Conservation (phyloP, 1,140 invertebrate species). For the Lepidotrigona ventralis region DNA sequence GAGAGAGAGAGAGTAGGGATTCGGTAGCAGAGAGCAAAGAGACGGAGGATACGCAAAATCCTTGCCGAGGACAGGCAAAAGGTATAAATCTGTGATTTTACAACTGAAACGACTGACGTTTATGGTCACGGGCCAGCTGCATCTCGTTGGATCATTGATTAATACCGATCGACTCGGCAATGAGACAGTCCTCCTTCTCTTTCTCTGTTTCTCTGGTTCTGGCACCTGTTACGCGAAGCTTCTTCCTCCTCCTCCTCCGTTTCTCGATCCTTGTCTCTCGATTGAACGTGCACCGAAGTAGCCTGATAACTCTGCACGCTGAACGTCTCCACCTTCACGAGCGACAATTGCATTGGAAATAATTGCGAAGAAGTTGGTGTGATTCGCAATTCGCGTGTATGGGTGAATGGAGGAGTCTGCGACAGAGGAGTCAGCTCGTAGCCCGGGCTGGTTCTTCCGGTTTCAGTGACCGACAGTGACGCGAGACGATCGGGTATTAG, state of each 20-base stretch:
- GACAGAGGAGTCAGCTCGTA: not conserved
- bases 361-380: not conserved
- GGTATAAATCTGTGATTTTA: constrained; percentile 61
- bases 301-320: constrained; percentile 6
- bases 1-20: not conserved
- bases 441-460: not conserved
- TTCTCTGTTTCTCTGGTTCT: constrained; percentile 23
- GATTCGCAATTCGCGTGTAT: not conserved
- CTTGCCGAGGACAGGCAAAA: constrained; percentile 29
- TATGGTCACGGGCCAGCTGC: constrained; percentile 52
- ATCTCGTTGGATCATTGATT: constrained; percentile 61
- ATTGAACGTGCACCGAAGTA: not conserved
- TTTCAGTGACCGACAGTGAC: not conserved
- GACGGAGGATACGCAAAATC: constrained; percentile 5
- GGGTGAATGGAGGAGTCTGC: accelerated
- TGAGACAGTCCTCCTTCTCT: constrained; percentile 41
- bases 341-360: constrained; percentile 1
- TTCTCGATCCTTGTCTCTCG: constrained; percentile 16
- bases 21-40: constrained; percentile 22
- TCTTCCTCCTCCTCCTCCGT: not conserved
- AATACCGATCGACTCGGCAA: constrained; percentile 57
- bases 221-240: constrained; percentile 60
- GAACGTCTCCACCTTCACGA: not conserved
- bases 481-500: not conserved
- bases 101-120: constrained; percentile 56